A percentile compares a stretch with the other conserved stretches of the same genome.
Evolutionary conservation across 2,113 vertebrate genomes (phyloP).

Genomic region (Tonatia bakeri): DNA sequence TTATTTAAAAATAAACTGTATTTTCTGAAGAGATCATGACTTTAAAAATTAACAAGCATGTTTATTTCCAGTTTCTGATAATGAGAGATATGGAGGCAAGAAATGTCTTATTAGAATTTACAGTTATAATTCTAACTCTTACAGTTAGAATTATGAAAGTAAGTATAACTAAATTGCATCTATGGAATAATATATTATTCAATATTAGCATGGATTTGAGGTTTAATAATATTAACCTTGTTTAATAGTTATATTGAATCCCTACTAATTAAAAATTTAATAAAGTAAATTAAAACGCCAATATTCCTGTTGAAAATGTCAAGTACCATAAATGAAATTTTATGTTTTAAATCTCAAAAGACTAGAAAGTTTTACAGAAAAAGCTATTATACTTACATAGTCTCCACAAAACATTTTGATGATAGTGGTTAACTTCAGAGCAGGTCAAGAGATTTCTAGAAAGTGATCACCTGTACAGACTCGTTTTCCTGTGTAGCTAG

Average conservation of each 20-base stretch:
- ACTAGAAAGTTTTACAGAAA: constrained; percentile 40
- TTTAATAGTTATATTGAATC: neutral
- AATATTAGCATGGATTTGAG: neutral
- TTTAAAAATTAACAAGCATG: neutral
- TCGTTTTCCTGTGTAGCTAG: neutral
- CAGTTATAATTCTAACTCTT: neutral
- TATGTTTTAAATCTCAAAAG: neutral
- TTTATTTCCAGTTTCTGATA: neutral
- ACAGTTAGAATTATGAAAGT: neutral
- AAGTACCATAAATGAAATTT: neutral
- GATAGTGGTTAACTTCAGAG: neutral
- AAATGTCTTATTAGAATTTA: neutral
- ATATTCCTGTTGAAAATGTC: constrained; percentile 14
- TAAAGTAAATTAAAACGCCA: neutral
- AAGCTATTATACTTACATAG: constrained; percentile 79
- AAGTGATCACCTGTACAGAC: neutral
- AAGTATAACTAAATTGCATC: neutral
- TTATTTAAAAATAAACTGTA: neutral
- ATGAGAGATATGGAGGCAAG: neutral
- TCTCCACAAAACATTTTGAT: constrained; percentile 79
- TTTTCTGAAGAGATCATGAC: neutral
- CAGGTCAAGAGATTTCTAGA: neutral
- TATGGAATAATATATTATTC: neutral
- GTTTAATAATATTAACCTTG: constrained; percentile 6
- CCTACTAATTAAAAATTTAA: neutral